A percentile compares a stretch with the other conserved stretches of the same genome.
Conservation (phyloP, 2,113 vertebrate genomes). For the Trematocara stigmaticum region DNA sequence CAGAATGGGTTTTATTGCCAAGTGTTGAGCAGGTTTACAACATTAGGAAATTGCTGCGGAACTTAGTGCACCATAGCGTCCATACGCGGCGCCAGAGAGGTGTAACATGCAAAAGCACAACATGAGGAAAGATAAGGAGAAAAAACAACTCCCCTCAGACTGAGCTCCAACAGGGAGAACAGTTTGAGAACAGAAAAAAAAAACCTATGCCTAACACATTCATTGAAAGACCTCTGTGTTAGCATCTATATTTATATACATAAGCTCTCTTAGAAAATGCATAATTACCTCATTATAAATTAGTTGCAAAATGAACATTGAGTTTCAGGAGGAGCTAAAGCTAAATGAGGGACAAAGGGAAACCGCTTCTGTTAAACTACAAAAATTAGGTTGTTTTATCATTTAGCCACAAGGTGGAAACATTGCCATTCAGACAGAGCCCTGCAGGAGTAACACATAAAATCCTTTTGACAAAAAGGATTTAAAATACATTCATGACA, state of each 20-base stretch:
- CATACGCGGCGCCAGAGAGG: too few relatives aligned
- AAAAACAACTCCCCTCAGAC: too few relatives aligned
- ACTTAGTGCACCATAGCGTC: too few relatives aligned
- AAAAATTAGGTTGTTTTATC: not conserved
- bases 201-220: not conserved
- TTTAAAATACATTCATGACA: not conserved
- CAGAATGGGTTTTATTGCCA: too few relatives aligned
- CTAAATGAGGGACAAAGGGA: not conserved
- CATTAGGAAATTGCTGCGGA: too few relatives aligned
- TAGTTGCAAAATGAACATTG: not conserved
- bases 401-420: slow-evolving; percentile 12
- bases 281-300: not conserved
- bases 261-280: not conserved
- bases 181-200: too few relatives aligned
- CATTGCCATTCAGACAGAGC: not conserved
- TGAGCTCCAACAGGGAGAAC: too few relatives aligned
- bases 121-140: too few relatives aligned
- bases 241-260: not conserved
- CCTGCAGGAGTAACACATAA: not conserved
- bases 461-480: not conserved
- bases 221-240: not conserved
- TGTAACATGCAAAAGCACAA: too few relatives aligned
- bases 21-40: too few relatives aligned
- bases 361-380: not conserved
- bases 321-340: not conserved